These are phyloP conservation scores for Girardinichthys multiradiatus DNA, from an alignment of 2,113 vertebrate species.

Conservation along the genomic window DNA sequence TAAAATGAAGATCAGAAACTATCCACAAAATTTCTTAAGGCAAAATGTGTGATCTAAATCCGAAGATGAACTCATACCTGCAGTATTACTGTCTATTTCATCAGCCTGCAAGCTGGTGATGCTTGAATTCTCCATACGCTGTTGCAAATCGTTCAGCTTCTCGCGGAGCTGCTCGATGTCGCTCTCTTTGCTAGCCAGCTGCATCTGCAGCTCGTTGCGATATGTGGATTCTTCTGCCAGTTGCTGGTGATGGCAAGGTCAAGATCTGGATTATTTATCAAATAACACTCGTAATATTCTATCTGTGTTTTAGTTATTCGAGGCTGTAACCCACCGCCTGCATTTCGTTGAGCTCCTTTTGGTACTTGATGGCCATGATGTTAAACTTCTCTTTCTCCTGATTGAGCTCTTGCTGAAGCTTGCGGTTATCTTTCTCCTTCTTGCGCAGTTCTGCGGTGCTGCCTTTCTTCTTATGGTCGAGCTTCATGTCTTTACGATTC, in stretches of 20 bases:
- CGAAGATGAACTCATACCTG: slow-evolving; percentile 79
- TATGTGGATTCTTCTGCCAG: slow-evolving; percentile 90
- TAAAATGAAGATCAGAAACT: neutral
- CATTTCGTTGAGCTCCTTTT: slow-evolving; percentile 95
- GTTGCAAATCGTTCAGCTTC: slow-evolving; percentile 91
- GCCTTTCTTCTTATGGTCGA: slow-evolving; percentile 93
- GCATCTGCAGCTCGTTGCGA: slow-evolving; percentile 96
- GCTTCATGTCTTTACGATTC: slow-evolving; percentile 99
- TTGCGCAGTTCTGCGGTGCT: slow-evolving; percentile 95
- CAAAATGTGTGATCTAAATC: no score
- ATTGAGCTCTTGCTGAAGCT: slow-evolving; percentile 95
- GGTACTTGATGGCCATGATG: slow-evolving; percentile 95
- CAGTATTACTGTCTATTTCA: slow-evolving; percentile 90
- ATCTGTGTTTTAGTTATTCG: neutral
- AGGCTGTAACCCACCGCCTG: slow-evolving; percentile 85
- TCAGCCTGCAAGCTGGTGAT: slow-evolving; percentile 92
- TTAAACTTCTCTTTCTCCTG: slow-evolving; percentile 99
- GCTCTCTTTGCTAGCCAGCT: slow-evolving; percentile 98
- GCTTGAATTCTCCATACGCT: slow-evolving; percentile 93
- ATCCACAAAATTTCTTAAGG: neutral
- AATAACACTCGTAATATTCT: neutral
- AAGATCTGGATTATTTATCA: neutral
- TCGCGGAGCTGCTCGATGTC: slow-evolving; percentile 95
- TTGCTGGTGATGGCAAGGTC: slow-evolving; percentile 82
- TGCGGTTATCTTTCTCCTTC: slow-evolving; percentile 99